Conservation (phyloP, 2,113 vertebrate species). For the Cranoglanis bouderius region DNA sequence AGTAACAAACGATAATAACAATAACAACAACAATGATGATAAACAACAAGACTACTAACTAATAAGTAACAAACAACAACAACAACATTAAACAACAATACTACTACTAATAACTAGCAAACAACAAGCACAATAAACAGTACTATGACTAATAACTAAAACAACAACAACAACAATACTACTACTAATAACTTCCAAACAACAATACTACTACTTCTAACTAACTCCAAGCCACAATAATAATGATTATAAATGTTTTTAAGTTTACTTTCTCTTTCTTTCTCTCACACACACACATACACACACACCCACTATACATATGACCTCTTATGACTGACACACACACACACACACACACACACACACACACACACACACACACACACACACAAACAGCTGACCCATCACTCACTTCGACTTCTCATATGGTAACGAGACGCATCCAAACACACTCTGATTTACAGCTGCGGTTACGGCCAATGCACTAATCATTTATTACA, state of each 20-base stretch:
- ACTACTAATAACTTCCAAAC: too few relatives aligned
- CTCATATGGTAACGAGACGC: conserved; percentile 55
- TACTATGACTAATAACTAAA: too few relatives aligned
- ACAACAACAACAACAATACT: too few relatives aligned
- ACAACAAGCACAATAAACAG: too few relatives aligned
- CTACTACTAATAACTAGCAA: too few relatives aligned
- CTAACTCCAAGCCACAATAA: background rate
- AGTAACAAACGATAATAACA: too few relatives aligned
- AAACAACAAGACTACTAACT: too few relatives aligned
- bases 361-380: background rate
- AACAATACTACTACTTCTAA: too few relatives aligned
- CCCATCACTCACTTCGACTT: conserved; percentile 47
- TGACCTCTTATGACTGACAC: background rate
- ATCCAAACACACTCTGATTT: conserved; percentile 56
- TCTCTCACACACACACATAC: conserved; percentile 67
- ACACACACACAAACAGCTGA: background rate
- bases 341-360: conserved; percentile 3
- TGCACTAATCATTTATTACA: conserved; percentile 62
- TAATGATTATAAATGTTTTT: background rate
- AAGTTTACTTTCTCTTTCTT: background rate
- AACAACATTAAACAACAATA: too few relatives aligned
- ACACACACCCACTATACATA: conserved; percentile 59
- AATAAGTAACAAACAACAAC: too few relatives aligned
- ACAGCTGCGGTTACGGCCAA: conserved; percentile 51
- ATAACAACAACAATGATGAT: too few relatives aligned